Evolutionary conservation across 2,888 invertebrate genomes (phyloP).

Genomic region (Colletes collaris): DNA sequence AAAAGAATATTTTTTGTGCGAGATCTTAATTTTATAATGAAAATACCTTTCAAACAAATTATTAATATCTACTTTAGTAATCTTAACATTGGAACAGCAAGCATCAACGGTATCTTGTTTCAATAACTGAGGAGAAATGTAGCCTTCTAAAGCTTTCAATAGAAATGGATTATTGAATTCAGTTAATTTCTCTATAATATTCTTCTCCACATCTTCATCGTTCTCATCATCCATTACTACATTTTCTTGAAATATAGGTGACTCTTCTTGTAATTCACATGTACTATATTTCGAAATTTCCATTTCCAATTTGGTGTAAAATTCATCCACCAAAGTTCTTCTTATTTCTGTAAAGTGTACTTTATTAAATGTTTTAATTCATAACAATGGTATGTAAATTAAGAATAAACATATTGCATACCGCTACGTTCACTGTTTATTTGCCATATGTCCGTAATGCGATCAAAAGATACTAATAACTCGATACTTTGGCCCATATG

Average conservation of each 20-base stretch:
- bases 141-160: slow-evolving; percentile 83
- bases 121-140: slow-evolving; percentile 74
- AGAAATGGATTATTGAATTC: slow-evolving; percentile 81
- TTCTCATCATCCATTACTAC: slow-evolving; percentile 9
- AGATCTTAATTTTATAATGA: slow-evolving; percentile 4
- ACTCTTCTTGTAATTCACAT: slow-evolving; percentile 23
- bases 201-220: slow-evolving; percentile 71
- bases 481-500: slow-evolving; percentile 81
- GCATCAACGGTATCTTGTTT: slow-evolving; percentile 56
- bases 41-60: slow-evolving; percentile 60
- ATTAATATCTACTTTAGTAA: slow-evolving; percentile 11
- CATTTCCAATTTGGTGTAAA: slow-evolving; percentile 69
- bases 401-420: slow-evolving; percentile 18
- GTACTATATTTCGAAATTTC: slow-evolving; percentile 74
- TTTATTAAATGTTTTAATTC: slow-evolving; percentile 8
- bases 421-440: slow-evolving; percentile 67
- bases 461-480: slow-evolving; percentile 78
- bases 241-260: slow-evolving; percentile 50
- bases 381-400: background rate
- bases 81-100: background rate
- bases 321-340: slow-evolving; percentile 75
- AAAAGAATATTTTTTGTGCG: background rate
- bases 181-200: slow-evolving; percentile 75
- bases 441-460: slow-evolving; percentile 80
- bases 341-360: slow-evolving; percentile 66